phyloP scores from a whole-genome alignment of 2,888 invertebrate genomes.

The Pterobdella sp. region DNA sequence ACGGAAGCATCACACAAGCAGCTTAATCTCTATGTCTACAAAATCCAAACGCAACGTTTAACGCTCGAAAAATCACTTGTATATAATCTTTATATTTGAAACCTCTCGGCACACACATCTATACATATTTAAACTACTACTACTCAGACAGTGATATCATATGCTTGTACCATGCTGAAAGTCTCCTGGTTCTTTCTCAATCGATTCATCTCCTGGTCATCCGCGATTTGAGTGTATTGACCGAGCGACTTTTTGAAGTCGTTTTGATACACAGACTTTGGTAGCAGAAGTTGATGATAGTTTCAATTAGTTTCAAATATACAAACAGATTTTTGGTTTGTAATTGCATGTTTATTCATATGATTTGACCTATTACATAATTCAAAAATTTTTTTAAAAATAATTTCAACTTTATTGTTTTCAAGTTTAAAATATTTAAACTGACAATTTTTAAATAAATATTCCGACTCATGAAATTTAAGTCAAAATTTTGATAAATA shows the following conservation, averaged over 20 bases:
- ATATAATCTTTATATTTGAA: no score
- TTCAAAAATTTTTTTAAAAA: constrained; percentile 1
- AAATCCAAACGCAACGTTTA: no score
- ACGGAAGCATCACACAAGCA: no score
- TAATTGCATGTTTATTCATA: background rate
- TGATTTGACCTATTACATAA: background rate
- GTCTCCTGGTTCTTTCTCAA: constrained; percentile 87
- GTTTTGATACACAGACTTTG: constrained; percentile 81
- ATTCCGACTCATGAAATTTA: background rate
- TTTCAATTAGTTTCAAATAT: background rate
- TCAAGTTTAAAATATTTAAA: background rate
- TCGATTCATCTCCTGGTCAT: constrained; percentile 87
- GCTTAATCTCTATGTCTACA: no score
- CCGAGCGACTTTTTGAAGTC: constrained; percentile 57
- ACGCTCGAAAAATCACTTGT: no score
- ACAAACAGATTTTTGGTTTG: background rate
- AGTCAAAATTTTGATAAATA: background rate
- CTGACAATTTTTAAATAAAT: background rate
- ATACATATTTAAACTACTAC: no score
- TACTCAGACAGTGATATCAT: no score
- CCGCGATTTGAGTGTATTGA: constrained; percentile 56
- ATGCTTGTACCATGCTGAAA: constrained; percentile 75
- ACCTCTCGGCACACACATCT: no score
- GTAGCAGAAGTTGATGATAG: background rate
- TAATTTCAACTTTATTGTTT: background rate